Conservation (phyloP, 2,113 vertebrate species). For the Thunnus thynnus region DNA sequence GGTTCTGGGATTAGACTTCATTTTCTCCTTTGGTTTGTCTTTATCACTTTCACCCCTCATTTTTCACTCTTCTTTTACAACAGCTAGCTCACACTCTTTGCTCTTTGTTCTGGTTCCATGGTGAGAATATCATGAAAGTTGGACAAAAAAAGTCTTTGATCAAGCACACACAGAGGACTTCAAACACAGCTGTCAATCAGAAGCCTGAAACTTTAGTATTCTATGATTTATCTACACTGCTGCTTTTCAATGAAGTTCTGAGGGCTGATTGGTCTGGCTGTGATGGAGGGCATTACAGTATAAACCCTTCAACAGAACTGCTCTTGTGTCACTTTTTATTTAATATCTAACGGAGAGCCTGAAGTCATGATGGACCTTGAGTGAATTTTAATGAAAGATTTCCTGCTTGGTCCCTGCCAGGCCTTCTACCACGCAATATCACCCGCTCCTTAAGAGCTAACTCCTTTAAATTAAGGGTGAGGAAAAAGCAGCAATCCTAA, state of each 20-base stretch:
- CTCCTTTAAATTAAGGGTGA: conserved; percentile 65
- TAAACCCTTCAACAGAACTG: conserved; percentile 52
- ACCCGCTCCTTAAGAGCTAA: conserved; percentile 45
- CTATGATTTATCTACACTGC: conserved; percentile 40
- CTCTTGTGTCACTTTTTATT: conserved; percentile 56
- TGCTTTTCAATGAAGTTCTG: conserved; percentile 37
- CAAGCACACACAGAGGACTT: conserved; percentile 26
- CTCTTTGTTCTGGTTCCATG: conserved; percentile 36
- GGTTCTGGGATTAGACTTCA: conserved; percentile 61
- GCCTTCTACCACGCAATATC: conserved; percentile 59
- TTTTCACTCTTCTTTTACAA: conserved; percentile 54
- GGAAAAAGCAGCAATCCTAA: conserved; percentile 59
- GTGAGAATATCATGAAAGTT: conserved; percentile 49
- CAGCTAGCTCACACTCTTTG: conserved; percentile 25
- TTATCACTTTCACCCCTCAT: conserved; percentile 60
- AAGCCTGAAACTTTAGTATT: conserved; percentile 18
- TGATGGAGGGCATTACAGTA: conserved; percentile 27
- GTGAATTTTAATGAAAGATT: conserved; percentile 80
- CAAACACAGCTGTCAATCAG: conserved; percentile 55
- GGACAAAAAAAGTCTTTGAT: conserved; percentile 41
- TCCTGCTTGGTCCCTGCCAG: conserved; percentile 69
- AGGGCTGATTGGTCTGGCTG: conserved; percentile 37
- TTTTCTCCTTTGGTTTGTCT: conserved; percentile 62
- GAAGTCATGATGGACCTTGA: conserved; percentile 63
- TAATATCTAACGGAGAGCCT: conserved; percentile 62